Evolutionary conservation across 2,113 vertebrate genomes (phyloP), one percentile per base, ranked within the genome.

Genomic region (Nematolebias whitei): DNA sequence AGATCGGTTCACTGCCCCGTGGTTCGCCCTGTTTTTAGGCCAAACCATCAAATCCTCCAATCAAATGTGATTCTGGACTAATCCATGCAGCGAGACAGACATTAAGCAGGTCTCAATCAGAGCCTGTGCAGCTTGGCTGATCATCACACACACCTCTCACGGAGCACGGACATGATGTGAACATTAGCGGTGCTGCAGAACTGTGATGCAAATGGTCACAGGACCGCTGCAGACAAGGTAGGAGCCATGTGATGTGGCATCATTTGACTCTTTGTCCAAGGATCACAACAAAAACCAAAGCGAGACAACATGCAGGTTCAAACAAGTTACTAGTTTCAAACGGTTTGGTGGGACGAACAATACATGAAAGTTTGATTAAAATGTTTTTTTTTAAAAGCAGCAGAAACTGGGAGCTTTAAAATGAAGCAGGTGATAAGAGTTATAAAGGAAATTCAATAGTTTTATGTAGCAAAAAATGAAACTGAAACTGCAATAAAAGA

Each of bases 21-120:
- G 20, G 67, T 59, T 67, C 38, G 6, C 67, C 64, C 70, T 48
- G 68, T 72, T 79, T 79, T 62, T 68, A 75, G 62, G 64, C 51
- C 60, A 49, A 69, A 69, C 68, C 47, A 57, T 29, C 45, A 9
- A 54, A 29, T 38, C 57, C 50, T 62, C 58, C 74, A 68, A 52
- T 85, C 57, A 70, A 57, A 62, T 44, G 32, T 13, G 49, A 66
- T 24, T 61, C n/a, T 20, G 23, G 10, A 15, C 60, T 76, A 68
- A 87, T 79, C 82, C 67, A 58, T 0, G 14, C 45, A 1, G 57
- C 49, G 20, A 39, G 32, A 24, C 54, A 55, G 11, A 67, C 43
- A 43, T 40, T 15, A 58, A 65, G 47, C 55, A 14, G 35, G 58
- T 13, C 15, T 65, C 61, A 64, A 78, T 63, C 78, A 63, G 48